These are phyloP conservation scores for Dendrolimus houi DNA, from an alignment of 2,888 invertebrate species.

Conservation along the genomic window DNA sequence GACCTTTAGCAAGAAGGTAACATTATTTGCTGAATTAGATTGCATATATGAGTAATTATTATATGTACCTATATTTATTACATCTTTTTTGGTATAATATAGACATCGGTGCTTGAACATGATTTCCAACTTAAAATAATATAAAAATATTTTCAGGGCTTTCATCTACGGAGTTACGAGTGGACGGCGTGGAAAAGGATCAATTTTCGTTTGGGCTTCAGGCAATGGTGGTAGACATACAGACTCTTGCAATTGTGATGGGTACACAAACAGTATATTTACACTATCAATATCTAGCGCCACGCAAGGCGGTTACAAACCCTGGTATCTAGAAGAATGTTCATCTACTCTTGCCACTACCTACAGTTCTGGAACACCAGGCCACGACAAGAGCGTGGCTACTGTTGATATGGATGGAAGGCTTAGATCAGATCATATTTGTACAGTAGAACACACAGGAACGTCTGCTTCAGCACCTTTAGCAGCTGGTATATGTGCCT, in stretches of 20 bases:
- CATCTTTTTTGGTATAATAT: too few relatives aligned
- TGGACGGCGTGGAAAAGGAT: constrained; percentile 94
- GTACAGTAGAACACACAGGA: constrained; percentile 93
- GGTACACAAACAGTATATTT: constrained; percentile 99
- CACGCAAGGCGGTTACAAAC: constrained; percentile 95
- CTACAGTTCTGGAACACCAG: constrained; percentile 96
- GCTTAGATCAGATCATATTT: constrained; percentile 89
- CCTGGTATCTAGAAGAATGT: constrained; percentile 99
- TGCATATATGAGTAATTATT: too few relatives aligned
- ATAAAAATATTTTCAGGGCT: constrained; percentile 74
- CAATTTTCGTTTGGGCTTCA: constrained; percentile 98
- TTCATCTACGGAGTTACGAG: constrained; percentile 95
- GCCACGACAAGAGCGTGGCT: constrained; percentile 92
- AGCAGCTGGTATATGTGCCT: constrained; percentile 95
- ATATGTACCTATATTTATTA: too few relatives aligned
- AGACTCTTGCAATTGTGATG: constrained; percentile 99
- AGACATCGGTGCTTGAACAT: too few relatives aligned
- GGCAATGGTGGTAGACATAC: constrained; percentile 96
- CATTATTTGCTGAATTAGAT: too few relatives aligned
- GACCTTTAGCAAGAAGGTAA: constrained; percentile 87
- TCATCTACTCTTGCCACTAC: constrained; percentile 99
- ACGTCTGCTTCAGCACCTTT: constrained; percentile 96
- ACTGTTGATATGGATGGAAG: constrained; percentile 94
- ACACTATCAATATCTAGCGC: constrained; percentile 98
- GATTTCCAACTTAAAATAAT: too few relatives aligned